These are phyloP conservation scores for Cirrhinus mrigala DNA, from an alignment of 2,797 vertebrate genomes.

Conservation along the genomic window DNA sequence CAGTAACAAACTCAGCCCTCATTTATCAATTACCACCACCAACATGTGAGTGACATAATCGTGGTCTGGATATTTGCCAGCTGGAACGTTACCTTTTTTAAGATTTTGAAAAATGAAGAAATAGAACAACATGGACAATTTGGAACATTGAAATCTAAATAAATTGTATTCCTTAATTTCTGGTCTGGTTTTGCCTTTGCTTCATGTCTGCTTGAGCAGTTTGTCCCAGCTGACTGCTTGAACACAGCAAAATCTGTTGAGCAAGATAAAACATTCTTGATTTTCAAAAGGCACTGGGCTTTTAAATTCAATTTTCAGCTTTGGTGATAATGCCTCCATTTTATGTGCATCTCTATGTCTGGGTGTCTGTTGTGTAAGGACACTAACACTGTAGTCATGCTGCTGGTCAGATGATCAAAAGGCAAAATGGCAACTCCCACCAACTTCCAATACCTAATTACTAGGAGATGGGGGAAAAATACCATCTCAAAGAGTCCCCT, in stretches of 20 bases:
- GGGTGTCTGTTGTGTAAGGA: slow-evolving; percentile 25
- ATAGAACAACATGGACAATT: not conserved
- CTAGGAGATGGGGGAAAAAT: slow-evolving; percentile 2
- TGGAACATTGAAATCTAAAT: not conserved
- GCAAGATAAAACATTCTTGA: slow-evolving; percentile 61
- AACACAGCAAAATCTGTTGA: not conserved
- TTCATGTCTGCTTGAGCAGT: slow-evolving; percentile 1
- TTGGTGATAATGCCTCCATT: slow-evolving; percentile 23
- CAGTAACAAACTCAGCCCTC: slow-evolving; percentile 75
- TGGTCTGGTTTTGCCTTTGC: not conserved
- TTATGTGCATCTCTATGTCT: slow-evolving; percentile 27
- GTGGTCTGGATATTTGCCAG: slow-evolving; percentile 47
- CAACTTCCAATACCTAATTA: slow-evolving; percentile 22
- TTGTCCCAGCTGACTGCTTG: slow-evolving; percentile 38
- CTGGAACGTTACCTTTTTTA: not conserved
- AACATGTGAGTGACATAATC: slow-evolving; percentile 76
- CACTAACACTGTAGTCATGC: not conserved
- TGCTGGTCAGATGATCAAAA: not conserved
- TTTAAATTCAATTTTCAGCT: slow-evolving; percentile 31
- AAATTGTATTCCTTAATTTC: not conserved
- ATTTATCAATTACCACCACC: slow-evolving; percentile 86
- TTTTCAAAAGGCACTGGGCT: slow-evolving; percentile 9
- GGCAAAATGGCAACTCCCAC: slow-evolving; percentile 10
- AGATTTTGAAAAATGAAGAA: not conserved
- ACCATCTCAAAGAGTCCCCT: slow-evolving; percentile 6